phyloP scores from a whole-genome alignment of 2,797 vertebrate genomes.

The Carduelis carduelis region DNA sequence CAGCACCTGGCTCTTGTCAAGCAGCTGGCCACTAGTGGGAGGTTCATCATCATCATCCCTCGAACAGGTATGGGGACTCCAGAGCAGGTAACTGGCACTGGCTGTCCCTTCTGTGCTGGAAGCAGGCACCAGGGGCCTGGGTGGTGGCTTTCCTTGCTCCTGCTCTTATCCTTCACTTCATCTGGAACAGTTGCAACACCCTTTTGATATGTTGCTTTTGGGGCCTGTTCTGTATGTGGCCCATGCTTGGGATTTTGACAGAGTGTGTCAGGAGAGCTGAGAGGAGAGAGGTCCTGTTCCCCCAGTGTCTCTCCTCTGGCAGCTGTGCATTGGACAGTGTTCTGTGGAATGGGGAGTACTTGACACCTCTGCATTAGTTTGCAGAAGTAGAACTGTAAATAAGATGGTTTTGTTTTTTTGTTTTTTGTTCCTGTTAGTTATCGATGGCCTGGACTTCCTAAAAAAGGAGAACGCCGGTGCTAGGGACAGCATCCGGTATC shows the following conservation, averaged over 20 bases:
- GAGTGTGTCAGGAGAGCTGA: neutral
- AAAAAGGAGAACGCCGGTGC: conserved; percentile 94
- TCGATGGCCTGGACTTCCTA: conserved; percentile 91
- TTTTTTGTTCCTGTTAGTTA: conserved; percentile 75
- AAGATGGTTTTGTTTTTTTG: neutral
- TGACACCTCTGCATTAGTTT: neutral
- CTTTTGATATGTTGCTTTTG: neutral
- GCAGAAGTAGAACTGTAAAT: neutral
- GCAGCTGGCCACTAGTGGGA: conserved; percentile 89
- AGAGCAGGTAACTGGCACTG: rapidly evolving
- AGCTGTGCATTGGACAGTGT: neutral
- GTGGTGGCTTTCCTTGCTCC: neutral
- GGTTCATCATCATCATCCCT: conserved; percentile 97
- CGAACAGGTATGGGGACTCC: conserved; percentile 81
- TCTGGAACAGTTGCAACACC: neutral
- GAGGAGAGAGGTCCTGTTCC: neutral
- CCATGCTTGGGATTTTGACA: neutral
- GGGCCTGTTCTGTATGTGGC: neutral
- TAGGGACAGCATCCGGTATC: conserved; percentile 91
- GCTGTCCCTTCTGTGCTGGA: neutral
- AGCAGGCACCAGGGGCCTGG: neutral
- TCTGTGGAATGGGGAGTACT: neutral
- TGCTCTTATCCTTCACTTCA: neutral
- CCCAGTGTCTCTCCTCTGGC: neutral
- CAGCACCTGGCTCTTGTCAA: conserved; percentile 88